A percentile compares a stretch with the other conserved stretches of the same genome.
These are phyloP conservation scores for Ptychadena robeensis DNA, from an alignment of 2,797 vertebrate species.

Conservation along the genomic window DNA sequence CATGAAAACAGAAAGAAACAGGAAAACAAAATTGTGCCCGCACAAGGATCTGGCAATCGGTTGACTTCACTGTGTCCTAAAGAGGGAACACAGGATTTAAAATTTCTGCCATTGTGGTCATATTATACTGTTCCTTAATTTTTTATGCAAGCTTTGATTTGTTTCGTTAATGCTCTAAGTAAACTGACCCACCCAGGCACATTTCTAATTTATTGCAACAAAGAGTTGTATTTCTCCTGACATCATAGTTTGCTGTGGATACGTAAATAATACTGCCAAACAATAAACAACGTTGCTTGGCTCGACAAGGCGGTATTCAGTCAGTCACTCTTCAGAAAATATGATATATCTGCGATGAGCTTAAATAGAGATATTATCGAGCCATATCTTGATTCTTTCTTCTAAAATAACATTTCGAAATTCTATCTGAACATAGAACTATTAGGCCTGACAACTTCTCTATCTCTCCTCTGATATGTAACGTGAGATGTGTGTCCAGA, in stretches of 20 bases:
- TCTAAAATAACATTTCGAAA: slow-evolving; percentile 59
- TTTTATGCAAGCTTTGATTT: slow-evolving; percentile 55
- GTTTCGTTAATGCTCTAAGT: slow-evolving; percentile 54
- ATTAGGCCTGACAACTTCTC: slow-evolving; percentile 34
- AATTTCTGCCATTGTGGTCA: slow-evolving; percentile 4
- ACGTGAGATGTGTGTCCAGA: slow-evolving; percentile 42
- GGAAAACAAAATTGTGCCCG: not conserved
- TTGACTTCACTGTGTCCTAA: not conserved
- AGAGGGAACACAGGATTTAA: not conserved
- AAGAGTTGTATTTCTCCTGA: slow-evolving; percentile 59
- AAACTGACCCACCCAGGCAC: slow-evolving; percentile 58
- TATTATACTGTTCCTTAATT: slow-evolving; percentile 39
- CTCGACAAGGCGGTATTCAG: slow-evolving; percentile 16
- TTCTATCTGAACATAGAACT: slow-evolving; percentile 47
- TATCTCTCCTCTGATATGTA: slow-evolving; percentile 48
- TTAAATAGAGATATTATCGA: slow-evolving; percentile 44
- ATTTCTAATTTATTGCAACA: slow-evolving; percentile 61
- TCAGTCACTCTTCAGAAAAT: slow-evolving; percentile 45
- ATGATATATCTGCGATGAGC: slow-evolving; percentile 41
- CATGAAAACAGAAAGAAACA: no score
- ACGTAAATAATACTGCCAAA: slow-evolving; percentile 62
- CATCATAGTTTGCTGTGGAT: slow-evolving; percentile 62
- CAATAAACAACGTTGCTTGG: slow-evolving; percentile 60
- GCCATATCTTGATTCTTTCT: slow-evolving; percentile 53
- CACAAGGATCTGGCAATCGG: not conserved